Base-by-base conservation (phyloP, 2,113 vertebrate species). In the Platichthys flesus region DNA sequence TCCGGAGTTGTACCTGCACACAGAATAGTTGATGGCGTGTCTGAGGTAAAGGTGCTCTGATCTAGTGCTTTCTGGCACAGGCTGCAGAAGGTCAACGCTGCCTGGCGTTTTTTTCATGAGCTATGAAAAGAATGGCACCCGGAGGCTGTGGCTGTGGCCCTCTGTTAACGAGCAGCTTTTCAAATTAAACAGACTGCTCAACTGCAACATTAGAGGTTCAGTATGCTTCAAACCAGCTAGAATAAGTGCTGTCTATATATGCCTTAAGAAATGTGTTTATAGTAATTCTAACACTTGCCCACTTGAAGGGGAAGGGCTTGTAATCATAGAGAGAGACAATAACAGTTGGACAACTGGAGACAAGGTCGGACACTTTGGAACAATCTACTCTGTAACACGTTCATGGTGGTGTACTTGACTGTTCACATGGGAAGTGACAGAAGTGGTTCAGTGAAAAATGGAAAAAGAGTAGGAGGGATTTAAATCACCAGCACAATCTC, bases 11-110 rank as follows among this genome's bases (percentile, higher is more conserved):
- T 92, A 79, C 93, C 93, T 89, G 87, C 94, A 88, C 92, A 93
- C 88, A 95, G 93, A 94, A 90, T 94, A 94, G 93, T 94, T 90
- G 93, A 93, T 94, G 94, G 94, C 87, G 92, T 94, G 63, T 51
- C 76, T 76, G 94, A 96, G 96, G 94, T 96, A 96, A 96, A 92
- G 91, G 87, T 91, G 69, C 74, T 85, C 35, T 59, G 24, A 59
- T 81, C 62, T 83, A 73, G 61, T 68, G 89, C 91, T 93, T 86
- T 79, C 71, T 92, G 81, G 24, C 60, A 37, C 18, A 10, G 66
- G 74, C 83, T 87, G 82, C 82, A 72, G 65, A 14, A 40, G 20
- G 26, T 67, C 21, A 55, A 42, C 51, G 18, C 16, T 20, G 20
- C n/a, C 64, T 31, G 52, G 54, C 12, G 12, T 75, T 68, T 86